Evolutionary conservation across 1,140 invertebrate species (phyloP).

Genomic region (Belonocnema kinseyi): DNA sequence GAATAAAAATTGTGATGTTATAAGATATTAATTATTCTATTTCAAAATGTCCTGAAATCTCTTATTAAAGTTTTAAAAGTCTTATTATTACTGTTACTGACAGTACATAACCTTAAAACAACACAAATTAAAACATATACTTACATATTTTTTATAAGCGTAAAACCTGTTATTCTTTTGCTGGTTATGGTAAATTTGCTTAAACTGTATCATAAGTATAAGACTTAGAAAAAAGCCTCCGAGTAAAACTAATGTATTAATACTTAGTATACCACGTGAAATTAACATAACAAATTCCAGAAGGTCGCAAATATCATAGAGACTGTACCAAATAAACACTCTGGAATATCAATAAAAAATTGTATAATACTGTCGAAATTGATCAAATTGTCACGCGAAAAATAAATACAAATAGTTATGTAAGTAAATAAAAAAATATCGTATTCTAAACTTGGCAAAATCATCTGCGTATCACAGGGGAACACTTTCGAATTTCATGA

Average conservation of each 20-base stretch:
- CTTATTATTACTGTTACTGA: too few relatives aligned
- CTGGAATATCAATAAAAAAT: too few relatives aligned
- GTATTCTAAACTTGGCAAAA: too few relatives aligned
- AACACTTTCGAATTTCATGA: too few relatives aligned
- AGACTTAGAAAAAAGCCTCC: conserved; percentile 67
- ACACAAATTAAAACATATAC: conserved; percentile 43
- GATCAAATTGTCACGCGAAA: too few relatives aligned
- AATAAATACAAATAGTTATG: too few relatives aligned
- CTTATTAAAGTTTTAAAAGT: conserved; percentile 32
- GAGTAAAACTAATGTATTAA: conserved; percentile 66
- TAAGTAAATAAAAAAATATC: too few relatives aligned
- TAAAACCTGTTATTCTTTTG: conserved; percentile 71
- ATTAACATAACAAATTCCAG: conserved; percentile 62
- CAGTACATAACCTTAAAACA: background rate
- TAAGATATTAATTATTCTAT: conserved; percentile 23
- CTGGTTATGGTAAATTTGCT: conserved; percentile 74
- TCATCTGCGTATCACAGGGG: too few relatives aligned
- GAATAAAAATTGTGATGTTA: background rate
- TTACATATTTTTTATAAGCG: conserved; percentile 74
- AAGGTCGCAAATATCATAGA: too few relatives aligned
- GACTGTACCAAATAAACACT: too few relatives aligned
- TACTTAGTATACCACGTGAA: conserved; percentile 67
- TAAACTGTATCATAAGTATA: conserved; percentile 72
- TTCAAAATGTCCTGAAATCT: background rate
- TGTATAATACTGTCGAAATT: too few relatives aligned